Evolutionary conservation across 2,113 vertebrate genomes (phyloP).

Genomic region (Canis aureus): DNA sequence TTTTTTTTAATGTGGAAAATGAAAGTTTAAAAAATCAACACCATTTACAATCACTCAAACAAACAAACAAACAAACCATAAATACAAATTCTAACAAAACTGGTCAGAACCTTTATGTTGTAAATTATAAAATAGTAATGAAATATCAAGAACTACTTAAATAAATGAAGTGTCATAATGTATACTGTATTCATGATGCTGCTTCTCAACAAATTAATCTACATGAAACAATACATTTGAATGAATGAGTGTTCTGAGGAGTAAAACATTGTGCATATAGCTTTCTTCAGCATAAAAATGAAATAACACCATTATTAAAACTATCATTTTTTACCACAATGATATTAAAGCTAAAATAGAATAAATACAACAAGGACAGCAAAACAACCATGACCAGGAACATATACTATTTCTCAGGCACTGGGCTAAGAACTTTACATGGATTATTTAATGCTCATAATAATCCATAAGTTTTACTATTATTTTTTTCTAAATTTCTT

Average conservation of each 20-base stretch:
- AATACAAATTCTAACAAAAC: background rate
- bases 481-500: background rate
- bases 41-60: background rate
- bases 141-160: background rate
- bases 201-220: background rate
- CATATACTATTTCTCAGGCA: background rate
- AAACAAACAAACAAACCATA: background rate
- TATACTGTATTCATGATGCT: background rate
- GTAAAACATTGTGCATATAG: background rate
- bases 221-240: background rate
- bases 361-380: background rate
- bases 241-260: background rate
- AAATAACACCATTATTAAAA: background rate
- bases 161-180: background rate
- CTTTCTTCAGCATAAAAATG: background rate
- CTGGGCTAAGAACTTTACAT: background rate
- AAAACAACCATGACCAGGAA: background rate
- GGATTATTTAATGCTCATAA: background rate
- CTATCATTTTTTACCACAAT: background rate
- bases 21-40: background rate
- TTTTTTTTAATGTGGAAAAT: background rate
- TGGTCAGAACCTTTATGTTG: background rate
- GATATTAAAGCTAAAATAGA: background rate
- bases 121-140: background rate
- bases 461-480: background rate